Evolutionary conservation across 2,797 vertebrate genomes (phyloP), one percentile per base, ranked within the genome.

Genomic region (Corythornis leucogaster): DNA sequence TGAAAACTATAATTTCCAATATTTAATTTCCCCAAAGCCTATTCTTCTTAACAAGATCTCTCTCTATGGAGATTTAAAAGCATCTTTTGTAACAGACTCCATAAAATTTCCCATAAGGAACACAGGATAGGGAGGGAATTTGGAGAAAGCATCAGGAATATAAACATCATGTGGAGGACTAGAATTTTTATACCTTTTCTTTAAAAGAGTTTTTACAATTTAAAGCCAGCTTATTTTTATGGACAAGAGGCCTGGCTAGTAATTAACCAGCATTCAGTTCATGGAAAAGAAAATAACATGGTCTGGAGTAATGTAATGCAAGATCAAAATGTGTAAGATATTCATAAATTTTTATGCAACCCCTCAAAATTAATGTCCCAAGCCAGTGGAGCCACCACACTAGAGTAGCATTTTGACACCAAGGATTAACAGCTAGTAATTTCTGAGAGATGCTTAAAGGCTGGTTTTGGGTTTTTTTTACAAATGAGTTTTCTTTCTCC

Each of bases 151-250:
- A 0, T 62, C 7, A 33, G 30, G 68, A 80, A 46, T 76, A 76
- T 1, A 1, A 19, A 15, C 0, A 0, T 33, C 9, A 35, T n/a
- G 28, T 8, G 12, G 4, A 46, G 5, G 3, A 28, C 42, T 55
- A 61, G 21, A 66, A 46, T 43, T 74, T 82, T 90, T 87, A 80
- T 43, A 54, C 15, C 16, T 71, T 7, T 38, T 85, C 17, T 83
- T 78, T 80, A 57, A 66, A 82, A 50, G 8, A 30, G 15, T 22
- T 82, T 67, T 88, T 71, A 46, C 58, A n/a, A 61, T 61, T 85
- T 79, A 71, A 66, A 70, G 11, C 3, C 8, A 24, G 15, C 1
- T 63, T 87, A 58, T 57, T 94, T 91, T 90, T 80, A 79, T 28
- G 22, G 20, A 8, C 18, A 25, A 33, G 13, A 68, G 22, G 12